A percentile compares a stretch with the other conserved stretches of the same genome.
Evolutionary conservation across 2,113 vertebrate species (phyloP).

Genomic region (Seriola aureovittata): DNA sequence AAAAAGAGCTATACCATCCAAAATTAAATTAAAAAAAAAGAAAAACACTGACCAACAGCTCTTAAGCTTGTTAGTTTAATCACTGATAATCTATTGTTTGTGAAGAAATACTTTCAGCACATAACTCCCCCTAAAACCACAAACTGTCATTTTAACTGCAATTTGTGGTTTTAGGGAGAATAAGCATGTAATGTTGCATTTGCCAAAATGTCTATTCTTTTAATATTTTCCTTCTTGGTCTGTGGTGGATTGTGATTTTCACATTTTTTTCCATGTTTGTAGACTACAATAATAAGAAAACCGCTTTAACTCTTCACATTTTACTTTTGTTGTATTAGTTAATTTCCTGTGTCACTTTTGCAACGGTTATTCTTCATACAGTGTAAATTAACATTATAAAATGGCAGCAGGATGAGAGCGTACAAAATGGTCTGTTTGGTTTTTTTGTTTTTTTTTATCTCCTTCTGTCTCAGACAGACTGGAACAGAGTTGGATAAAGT

Average conservation of each 20-base stretch:
- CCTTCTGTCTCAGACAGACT: too few species aligned
- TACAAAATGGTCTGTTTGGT: slow-evolving; percentile 19
- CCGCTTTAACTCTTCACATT: neutral
- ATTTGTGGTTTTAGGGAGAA: slow-evolving; percentile 15
- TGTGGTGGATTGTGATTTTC: neutral
- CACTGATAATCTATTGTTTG: slow-evolving; percentile 6
- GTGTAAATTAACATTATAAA: slow-evolving; percentile 3
- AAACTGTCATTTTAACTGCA: slow-evolving; percentile 4
- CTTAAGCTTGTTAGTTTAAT: neutral
- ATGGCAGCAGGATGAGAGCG: neutral
- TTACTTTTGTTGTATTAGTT: neutral
- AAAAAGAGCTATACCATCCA: neutral
- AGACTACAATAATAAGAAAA: neutral
- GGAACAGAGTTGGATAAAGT: slow-evolving; percentile 29
- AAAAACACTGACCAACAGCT: neutral
- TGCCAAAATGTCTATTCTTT: slow-evolving; percentile 2
- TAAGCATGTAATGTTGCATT: neutral
- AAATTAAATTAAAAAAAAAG: neutral
- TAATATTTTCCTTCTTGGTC: neutral
- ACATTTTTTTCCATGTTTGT: neutral
- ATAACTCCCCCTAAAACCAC: neutral
- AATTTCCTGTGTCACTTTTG: neutral
- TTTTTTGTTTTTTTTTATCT: too few species aligned
- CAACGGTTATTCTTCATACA: neutral
- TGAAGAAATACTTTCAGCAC: neutral